Base-by-base conservation (phyloP, 1,140 invertebrate genomes). In the Agraylea sexmaculata region DNA sequence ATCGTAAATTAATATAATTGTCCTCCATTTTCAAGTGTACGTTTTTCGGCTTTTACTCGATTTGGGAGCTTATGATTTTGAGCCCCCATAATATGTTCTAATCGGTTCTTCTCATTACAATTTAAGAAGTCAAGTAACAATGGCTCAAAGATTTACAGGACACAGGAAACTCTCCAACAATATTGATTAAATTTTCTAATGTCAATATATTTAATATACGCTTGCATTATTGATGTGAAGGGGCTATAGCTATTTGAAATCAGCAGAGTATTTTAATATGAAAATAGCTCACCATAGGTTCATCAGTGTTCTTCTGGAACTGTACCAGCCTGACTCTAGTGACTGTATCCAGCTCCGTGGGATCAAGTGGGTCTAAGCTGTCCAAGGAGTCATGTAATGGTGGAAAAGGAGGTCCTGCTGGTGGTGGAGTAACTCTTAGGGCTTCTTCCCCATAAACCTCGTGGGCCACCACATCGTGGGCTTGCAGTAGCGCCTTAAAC, bases 261-360 rank as follows among this genome's bases (percentile, higher is more conserved):
- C 7, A 8, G 10, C 7, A 32, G 7, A 8, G 30, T 8, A 6
- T 32, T n/a, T 7, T 32, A 7, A 13, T n/a, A 36, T 17, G 12
- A 11, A 21, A 7, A 8, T 5, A 17, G 34, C 11, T 76, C 67
- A 96, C 93, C 92, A 98, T 97, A n/a, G 93, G 92, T 64, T 98
- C 94, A 57, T 97, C 92, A 32, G 91, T 94, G 63, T 96, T 97
- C 66, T 97, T 97, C 66, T 97, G 92, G 69, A 99, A 98, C 68
- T 98, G 93, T 50, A 99, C 94, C 49, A 98, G 77, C 53, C 94
- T 78, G 37, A 98, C 91, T 51, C 93, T 73, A 33, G 91, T 96
- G 53, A 98, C 85, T 69, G 91, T 91, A 58, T 92, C 87, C 55
- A 87, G 74, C 52, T 83, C 79, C 37, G 76, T 66, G 20, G 65